Base-by-base conservation (phyloP, 1,140 invertebrate species). In the Sarcophaga bullata region DNA sequence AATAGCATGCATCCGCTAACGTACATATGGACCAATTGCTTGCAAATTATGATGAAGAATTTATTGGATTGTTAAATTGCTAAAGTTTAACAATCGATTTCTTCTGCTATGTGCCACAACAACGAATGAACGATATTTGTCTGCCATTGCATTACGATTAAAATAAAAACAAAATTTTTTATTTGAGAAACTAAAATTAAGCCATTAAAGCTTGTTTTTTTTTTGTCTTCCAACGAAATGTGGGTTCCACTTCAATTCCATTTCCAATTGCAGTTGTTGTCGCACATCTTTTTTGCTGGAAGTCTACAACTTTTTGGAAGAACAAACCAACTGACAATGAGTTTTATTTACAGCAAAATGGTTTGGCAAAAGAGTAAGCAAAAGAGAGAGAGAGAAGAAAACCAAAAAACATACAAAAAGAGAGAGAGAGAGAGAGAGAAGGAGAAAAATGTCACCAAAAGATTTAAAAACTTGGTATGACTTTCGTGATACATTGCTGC, bases 291-390 rank as follows among this genome's bases (percentile, higher is more conserved):
- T 68, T 4, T 0, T 17, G 58, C 7, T n/a, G 11, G 19, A 72
- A 68, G 19, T 68, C 19, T 72, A 25, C 62, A 72, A 72, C n/a
- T 72, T 72, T 19, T 9, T 72, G 10, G 19, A 13, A 25, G 37
- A 72, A 19, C 62, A 15, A 62, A 62, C 58, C 62, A 72, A 72
- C 62, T 25, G 62, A 72, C 62, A 72, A 72, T 72, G 62, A 72
- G 62, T 72, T 72, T 72, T 72, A 72, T 72, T 72, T 72, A 72
- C 62, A 2, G 25, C 25, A 37, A 4, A 1, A 37, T 37, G 25
- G 25, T 37, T 37, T 37, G 25, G 25, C 25, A 37, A 37, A 37
- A 37, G 25, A 37, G 4, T n/a, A 4, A 37, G 25, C 1, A 37
- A 4, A 37, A 37, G 4, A 37, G 25, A 37, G 25, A 37, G 4